phyloP scores from a whole-genome alignment of 2,888 invertebrate genomes.

The Maniola hyperantus region DNA sequence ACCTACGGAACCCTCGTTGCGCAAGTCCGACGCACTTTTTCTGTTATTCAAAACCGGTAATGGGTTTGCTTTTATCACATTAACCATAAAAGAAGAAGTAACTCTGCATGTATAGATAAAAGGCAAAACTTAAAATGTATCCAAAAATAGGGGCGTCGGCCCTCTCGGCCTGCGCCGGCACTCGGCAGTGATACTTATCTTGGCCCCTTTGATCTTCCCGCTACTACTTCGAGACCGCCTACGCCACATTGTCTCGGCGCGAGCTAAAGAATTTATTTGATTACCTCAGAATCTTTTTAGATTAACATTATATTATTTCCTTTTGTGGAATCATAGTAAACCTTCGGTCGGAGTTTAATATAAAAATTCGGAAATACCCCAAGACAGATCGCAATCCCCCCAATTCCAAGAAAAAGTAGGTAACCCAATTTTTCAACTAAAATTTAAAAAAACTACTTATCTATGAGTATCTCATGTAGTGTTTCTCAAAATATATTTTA shows the following conservation, averaged over 20 bases:
- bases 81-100: conserved; percentile 38
- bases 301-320: conserved; percentile 17
- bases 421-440: too few relatives aligned
- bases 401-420: too few relatives aligned
- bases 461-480: too few relatives aligned
- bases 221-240: conserved; percentile 50
- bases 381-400: too few relatives aligned
- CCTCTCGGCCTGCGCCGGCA: conserved; percentile 50
- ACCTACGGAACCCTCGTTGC: too few relatives aligned
- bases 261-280: conserved; percentile 34
- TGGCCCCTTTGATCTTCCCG: conserved; percentile 68
- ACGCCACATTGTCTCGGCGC: conserved; percentile 51
- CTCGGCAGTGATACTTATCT: conserved; percentile 70
- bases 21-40: too few relatives aligned
- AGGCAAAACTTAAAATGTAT: conserved; percentile 64
- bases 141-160: conserved; percentile 67
- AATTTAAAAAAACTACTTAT: too few relatives aligned
- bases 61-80: conserved; percentile 32
- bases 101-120: conserved; percentile 49
- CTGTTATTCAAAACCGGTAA: conserved; percentile 11
- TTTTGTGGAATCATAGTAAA: not conserved
- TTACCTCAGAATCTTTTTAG: conserved; percentile 28
- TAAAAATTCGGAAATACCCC: too few relatives aligned
- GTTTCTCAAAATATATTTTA: too few relatives aligned
- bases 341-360: too few relatives aligned